Evolutionary conservation across 1,140 invertebrate species (phyloP), one percentile per base, ranked within the genome.

Genomic region (Drosophila tropicalis): DNA sequence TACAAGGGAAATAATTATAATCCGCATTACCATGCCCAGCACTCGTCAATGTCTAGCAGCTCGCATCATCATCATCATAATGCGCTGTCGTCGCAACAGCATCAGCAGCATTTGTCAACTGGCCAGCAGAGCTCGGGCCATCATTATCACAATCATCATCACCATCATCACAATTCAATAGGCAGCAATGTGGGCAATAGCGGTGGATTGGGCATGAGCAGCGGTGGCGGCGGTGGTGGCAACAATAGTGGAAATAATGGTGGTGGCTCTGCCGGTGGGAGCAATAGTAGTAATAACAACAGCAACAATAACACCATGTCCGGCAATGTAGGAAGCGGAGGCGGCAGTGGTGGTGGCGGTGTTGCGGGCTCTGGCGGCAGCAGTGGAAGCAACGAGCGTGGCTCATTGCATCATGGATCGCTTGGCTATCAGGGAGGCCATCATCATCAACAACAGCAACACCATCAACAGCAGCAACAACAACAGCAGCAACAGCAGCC

Each of bases 1-100:
- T 91, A 91, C 60, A 91, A 91, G 76, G 86, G 86, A 56, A 91
- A 91, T 57, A 91, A 91, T 72, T 91, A 90, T 39, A 91, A 91
- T 79, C 90, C 90, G n/a, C 84, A 91, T 34, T 91, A 90, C 60
- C 89, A 91, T 51, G 83, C 82, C 57, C 85, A 90, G 55, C 79
- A 84, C 40, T 78, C 83, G 19, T 70, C 75, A 22, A 76, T 86
- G 67, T 74, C 82, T n/a, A 66, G 64, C 36, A 66, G 72, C 25
- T 66, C 81, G 13, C 80, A 90, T 54, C 87, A 90, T 41, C 87
- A 90, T 51, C 82, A 90, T 39, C 79, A 76, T 47, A 78, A 55
- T 19, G 7, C 76, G 6, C 29, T 82, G 66, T 75, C 74, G 6
- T 74, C 83, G 10, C 76, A 82, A 58, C 78, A 81, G 40, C 79